Percentiles rank a stretch among this genome's conserved stretches.
Conservation (phyloP, 2,888 invertebrate species). For the Penaeus monodon region DNA sequence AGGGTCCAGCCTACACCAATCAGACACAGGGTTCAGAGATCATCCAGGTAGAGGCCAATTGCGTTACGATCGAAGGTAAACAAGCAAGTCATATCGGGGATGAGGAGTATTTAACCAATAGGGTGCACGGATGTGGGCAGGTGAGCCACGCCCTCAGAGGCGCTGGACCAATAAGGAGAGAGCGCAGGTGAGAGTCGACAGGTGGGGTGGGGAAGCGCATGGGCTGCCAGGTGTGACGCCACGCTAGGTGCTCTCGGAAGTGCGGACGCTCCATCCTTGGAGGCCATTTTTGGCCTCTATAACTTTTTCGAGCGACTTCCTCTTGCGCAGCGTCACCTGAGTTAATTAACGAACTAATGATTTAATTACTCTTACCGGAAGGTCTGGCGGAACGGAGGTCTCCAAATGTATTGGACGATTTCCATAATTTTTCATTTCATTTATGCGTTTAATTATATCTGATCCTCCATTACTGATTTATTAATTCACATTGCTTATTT, state of each 20-base stretch:
- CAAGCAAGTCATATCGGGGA: constrained; percentile 25
- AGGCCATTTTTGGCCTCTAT: too few species aligned
- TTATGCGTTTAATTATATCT: too few species aligned
- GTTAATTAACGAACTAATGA: too few species aligned
- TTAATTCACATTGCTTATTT: too few species aligned
- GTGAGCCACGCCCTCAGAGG: constrained; percentile 37
- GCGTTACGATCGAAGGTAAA: constrained; percentile 38
- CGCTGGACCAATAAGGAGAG: constrained; percentile 25
- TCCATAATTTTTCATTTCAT: too few species aligned
- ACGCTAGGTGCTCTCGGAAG: background rate
- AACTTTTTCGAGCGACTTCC: too few species aligned
- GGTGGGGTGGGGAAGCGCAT: constrained; percentile 44
- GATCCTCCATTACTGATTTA: too few species aligned
- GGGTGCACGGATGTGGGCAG: constrained; percentile 25
- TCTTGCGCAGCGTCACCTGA: too few species aligned
- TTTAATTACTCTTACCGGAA: too few species aligned
- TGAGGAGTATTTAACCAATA: constrained; percentile 24
- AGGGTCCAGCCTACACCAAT: background rate
- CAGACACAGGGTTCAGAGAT: constrained; percentile 18
- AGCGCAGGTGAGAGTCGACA: constrained; percentile 47
- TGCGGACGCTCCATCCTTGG: too few species aligned
- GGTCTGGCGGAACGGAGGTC: too few species aligned
- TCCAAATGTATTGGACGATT: too few species aligned
- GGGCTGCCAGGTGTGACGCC: constrained; percentile 41
- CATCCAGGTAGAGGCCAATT: constrained; percentile 47